phyloP scores from a whole-genome alignment of 2,113 vertebrate species.

The Laterallus jamaicensis region DNA sequence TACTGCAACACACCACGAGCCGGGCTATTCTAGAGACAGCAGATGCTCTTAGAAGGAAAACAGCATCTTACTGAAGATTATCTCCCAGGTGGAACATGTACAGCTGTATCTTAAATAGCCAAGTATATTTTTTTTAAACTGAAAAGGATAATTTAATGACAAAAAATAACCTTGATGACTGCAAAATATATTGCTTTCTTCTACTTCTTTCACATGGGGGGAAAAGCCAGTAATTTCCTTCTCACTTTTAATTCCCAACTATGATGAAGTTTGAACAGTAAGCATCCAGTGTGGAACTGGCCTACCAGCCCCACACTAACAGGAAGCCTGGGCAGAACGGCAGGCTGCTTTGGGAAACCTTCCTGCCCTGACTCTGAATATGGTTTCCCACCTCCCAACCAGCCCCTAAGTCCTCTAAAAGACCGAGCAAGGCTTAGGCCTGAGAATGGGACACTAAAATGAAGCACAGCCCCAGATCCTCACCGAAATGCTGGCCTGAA shows the following conservation, averaged over 20 bases:
- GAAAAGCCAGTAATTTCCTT: neutral
- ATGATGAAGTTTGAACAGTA: neutral
- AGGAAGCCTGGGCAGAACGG: neutral
- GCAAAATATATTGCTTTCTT: neutral
- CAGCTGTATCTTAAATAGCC: neutral
- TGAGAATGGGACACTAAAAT: neutral
- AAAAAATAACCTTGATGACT: neutral
- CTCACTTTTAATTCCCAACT: neutral
- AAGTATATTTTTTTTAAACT: neutral
- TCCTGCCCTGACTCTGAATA: neutral
- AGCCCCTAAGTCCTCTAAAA: neutral
- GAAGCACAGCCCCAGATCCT: neutral
- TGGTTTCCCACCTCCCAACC: neutral
- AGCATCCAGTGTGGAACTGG: neutral
- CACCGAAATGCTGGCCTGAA: neutral
- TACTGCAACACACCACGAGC: fast-evolving
- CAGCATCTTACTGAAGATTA: neutral
- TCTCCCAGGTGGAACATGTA: neutral
- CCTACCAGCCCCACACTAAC: neutral
- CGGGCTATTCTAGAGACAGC: neutral
- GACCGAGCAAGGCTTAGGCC: no score
- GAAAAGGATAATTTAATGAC: neutral
- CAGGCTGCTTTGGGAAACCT: neutral
- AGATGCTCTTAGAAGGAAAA: neutral
- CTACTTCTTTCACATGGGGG: neutral